A percentile compares a stretch with the other conserved stretches of the same genome.
phyloP scores from a whole-genome alignment of 2,113 vertebrate genomes.

The Gymnarchus niloticus region DNA sequence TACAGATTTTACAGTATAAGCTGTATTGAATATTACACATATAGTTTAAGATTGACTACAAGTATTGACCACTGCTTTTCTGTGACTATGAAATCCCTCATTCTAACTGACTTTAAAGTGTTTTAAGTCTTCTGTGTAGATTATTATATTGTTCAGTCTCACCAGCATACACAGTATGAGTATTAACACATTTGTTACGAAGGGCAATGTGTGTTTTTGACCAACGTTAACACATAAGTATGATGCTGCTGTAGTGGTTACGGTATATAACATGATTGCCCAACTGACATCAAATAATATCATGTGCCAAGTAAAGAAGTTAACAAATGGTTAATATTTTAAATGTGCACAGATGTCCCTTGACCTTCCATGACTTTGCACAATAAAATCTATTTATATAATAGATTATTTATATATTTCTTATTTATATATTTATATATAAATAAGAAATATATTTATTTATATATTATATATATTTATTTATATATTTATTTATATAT shows the following conservation, averaged over 20 bases:
- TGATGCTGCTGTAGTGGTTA: neutral
- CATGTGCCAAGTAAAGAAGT: too few species aligned
- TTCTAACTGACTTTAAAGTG: neutral
- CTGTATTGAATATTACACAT: neutral
- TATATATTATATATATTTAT: too few species aligned
- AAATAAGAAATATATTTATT: too few species aligned
- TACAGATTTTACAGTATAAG: neutral
- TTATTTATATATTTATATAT: too few species aligned
- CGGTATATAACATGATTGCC: neutral
- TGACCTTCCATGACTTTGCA: too few species aligned
- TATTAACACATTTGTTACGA: neutral
- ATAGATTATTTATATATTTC: too few species aligned
- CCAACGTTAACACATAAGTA: neutral
- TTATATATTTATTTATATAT: too few species aligned
- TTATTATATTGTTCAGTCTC: neutral
- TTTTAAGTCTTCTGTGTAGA: neutral
- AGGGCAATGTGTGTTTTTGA: neutral
- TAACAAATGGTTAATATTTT: too few species aligned
- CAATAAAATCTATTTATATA: too few species aligned
- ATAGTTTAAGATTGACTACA: neutral
- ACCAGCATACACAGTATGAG: neutral
- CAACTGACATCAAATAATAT: neutral
- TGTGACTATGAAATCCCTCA: neutral
- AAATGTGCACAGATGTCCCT: too few species aligned
- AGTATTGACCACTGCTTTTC: neutral